Percentiles rank a stretch among this genome's conserved stretches.
Conservation (phyloP, 1,140 invertebrate genomes). For the Rhopalosiphum maidis region DNA sequence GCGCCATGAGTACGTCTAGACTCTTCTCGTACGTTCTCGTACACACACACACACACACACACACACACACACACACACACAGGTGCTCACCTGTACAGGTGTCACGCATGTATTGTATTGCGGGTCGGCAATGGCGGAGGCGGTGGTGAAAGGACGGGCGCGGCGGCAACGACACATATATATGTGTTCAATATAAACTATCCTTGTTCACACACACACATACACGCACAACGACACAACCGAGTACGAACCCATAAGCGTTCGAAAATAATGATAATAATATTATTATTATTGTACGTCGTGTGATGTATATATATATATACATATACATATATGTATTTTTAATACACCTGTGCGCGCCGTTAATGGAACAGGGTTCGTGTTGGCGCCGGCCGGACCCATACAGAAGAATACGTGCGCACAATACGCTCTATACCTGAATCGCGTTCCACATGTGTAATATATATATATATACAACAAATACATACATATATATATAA, state of each 20-base stretch:
- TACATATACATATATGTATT: background rate
- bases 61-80: background rate
- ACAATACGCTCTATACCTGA: background rate
- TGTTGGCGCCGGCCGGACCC: conserved; percentile 50
- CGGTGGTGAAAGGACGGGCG: conserved; percentile 4
- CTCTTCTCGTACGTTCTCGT: background rate
- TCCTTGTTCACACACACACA: conserved; percentile 21
- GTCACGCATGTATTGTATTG: conserved; percentile 47
- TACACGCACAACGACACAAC: background rate
- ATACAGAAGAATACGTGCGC: conserved; percentile 23
- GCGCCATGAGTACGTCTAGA: conserved; percentile 49
- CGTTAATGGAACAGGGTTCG: conserved; percentile 50
- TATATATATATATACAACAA: background rate
- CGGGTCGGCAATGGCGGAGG: background rate
- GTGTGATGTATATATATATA: background rate
- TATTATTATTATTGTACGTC: background rate
- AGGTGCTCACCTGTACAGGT: conserved; percentile 46
- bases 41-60: background rate
- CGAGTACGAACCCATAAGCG: conserved; percentile 21
- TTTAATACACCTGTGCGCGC: conserved; percentile 54
- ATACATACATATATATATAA: background rate
- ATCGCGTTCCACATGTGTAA: background rate
- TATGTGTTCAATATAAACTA: background rate
- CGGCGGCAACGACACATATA: conserved; percentile 8
- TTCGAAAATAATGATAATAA: background rate